Evolutionary conservation across 2,797 vertebrate genomes (phyloP).

Genomic region (Tangara arthus): DNA sequence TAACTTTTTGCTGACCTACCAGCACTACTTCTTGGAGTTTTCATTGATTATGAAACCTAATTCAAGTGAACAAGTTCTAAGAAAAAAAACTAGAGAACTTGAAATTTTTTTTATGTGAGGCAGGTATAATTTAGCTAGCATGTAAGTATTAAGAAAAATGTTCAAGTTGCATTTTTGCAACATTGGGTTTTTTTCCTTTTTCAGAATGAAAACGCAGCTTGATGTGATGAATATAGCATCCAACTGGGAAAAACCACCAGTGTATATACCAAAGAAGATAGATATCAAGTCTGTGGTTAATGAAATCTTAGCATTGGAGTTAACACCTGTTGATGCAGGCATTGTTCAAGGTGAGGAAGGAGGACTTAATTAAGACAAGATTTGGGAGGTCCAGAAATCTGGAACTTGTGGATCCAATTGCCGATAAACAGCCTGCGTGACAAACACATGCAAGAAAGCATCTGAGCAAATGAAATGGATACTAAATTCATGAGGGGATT

Average conservation of each 20-base stretch:
- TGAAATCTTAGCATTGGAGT: slow-evolving; percentile 62
- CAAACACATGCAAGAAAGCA: not conserved
- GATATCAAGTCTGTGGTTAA: slow-evolving; percentile 62
- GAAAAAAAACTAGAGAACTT: not conserved
- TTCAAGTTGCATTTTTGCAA: not conserved
- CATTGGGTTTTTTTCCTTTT: not conserved
- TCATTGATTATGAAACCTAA: not conserved
- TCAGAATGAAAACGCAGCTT: slow-evolving; percentile 73
- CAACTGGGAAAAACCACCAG: slow-evolving; percentile 37
- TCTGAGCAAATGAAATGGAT: not conserved
- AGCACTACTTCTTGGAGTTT: not conserved
- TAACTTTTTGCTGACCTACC: not conserved
- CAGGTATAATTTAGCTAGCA: not conserved
- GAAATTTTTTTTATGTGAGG: not conserved
- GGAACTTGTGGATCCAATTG: not conserved
- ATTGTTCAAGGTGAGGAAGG: slow-evolving; percentile 29
- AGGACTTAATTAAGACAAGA: not conserved
- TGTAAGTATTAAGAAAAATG: not conserved
- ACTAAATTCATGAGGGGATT: not conserved
- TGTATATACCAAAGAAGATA: slow-evolving; percentile 36
- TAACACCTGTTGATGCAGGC: not conserved
- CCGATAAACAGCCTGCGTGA: not conserved
- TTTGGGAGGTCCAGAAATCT: not conserved
- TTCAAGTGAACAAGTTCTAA: not conserved
- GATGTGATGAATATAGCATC: slow-evolving; percentile 66